These are phyloP conservation scores for Amphilophus citrinellus DNA, from an alignment of 2,113 vertebrate species.

Conservation along the genomic window DNA sequence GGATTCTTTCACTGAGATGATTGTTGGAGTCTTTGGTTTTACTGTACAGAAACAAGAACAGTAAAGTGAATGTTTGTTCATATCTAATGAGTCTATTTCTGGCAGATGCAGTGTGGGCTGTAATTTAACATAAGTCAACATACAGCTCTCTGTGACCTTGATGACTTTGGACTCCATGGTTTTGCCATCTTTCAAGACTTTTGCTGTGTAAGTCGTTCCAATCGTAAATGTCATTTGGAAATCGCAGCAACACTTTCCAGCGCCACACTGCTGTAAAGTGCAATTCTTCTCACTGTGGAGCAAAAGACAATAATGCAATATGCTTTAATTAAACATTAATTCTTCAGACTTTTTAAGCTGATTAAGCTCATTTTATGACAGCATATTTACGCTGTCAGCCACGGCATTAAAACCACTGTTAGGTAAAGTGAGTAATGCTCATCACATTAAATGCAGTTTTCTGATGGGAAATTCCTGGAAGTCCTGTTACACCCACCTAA, in stretches of 20 bases:
- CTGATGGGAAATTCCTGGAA: not conserved
- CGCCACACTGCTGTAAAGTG: not conserved
- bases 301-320: not conserved
- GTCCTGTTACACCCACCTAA: not conserved
- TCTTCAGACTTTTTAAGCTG: no score
- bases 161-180: not conserved
- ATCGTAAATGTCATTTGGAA: fast-evolving
- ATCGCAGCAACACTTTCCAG: constrained; percentile 48
- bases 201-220: fast-evolving
- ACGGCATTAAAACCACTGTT: not conserved
- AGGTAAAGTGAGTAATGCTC: not conserved
- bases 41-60: not conserved
- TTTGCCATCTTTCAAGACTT: constrained; percentile 25
- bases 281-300: not conserved
- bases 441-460: not conserved
- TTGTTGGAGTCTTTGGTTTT: constrained; percentile 1
- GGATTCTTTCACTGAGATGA: not conserved
- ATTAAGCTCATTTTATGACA: no score
- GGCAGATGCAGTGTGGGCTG: no score
- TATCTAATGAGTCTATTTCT: not conserved
- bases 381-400: not conserved
- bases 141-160: not conserved
- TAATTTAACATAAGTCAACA: constrained; percentile 36
- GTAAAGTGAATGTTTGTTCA: not conserved
- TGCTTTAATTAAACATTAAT: not conserved